phyloP scores from a whole-genome alignment of 1,140 invertebrate genomes.

The Palaemon carinicauda region DNA sequence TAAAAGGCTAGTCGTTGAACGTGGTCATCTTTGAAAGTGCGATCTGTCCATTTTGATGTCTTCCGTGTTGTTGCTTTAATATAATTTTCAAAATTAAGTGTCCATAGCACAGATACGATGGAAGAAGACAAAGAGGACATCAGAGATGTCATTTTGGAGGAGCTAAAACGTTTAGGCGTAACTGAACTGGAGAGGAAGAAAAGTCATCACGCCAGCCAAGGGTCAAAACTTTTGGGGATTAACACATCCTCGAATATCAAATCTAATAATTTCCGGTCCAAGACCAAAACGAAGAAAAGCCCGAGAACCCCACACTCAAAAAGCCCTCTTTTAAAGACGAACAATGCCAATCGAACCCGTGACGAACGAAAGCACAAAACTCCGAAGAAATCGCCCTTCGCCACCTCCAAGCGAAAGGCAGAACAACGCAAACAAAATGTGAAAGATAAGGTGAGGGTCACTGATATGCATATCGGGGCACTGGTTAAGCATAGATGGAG shows the following conservation, averaged over 20 bases:
- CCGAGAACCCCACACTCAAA: not conserved
- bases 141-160: slow-evolving; percentile 48
- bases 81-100: too few relatives aligned
- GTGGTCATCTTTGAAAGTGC: too few relatives aligned
- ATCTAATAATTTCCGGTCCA: not conserved
- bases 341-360: not conserved
- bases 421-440: not conserved
- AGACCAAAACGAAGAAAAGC: slow-evolving; percentile 14
- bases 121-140: slow-evolving; percentile 42
- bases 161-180: slow-evolving; percentile 41
- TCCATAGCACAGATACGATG: not conserved
- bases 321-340: not conserved
- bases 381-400: slow-evolving; percentile 42
- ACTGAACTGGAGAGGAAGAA: not conserved
- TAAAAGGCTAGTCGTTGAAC: too few relatives aligned
- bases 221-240: slow-evolving; percentile 26
- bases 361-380: slow-evolving; percentile 36
- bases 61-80: too few relatives aligned
- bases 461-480: too few relatives aligned
- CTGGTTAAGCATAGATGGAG: not conserved
- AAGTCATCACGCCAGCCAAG: not conserved
- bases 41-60: too few relatives aligned
- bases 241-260: not conserved
- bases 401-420: slow-evolving; percentile 39
- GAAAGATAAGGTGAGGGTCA: slow-evolving; percentile 11